Evolutionary conservation across 2,113 vertebrate species (phyloP), one percentile per base, ranked within the genome.

Genomic region (Laterallus jamaicensis): DNA sequence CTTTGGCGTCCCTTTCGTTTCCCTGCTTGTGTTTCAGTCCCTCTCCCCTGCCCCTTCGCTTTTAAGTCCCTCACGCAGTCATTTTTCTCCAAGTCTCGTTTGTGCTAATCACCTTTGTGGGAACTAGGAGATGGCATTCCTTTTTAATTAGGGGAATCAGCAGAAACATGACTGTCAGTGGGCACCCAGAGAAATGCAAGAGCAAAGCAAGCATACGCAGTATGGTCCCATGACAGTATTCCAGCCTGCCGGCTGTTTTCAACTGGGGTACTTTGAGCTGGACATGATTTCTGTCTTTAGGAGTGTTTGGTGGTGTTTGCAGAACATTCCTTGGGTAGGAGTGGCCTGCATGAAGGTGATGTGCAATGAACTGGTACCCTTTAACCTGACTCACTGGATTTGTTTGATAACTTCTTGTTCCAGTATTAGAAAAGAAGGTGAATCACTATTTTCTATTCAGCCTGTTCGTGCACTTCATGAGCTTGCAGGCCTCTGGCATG

Each of bases 371-470:
- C 54, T 68, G 47, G 11, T 89, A 94, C 56, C 32, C 81, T 89
- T 50, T 63, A 59, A 49, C 39, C 26, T 94, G 87, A 91, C 66
- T 93, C 77, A 52, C 42, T 71, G 32, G 20, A 6, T 81, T 81
- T 55, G 58, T 86, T 92, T 84, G 84, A 86, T 82, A 87, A 56
- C 85, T 82, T 87, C 22, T 35, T 78, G 39, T 80, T 54, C 26
- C 35, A 42, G 39, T 58, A 12, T 76, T 76, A 69, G 93, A 84
- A 86, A 64, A 73, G 26, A 66, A 69, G 31, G 21, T 80, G 79
- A 85, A 82, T 94, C 90, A 79, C 58, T 93, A 55, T 18, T 83
- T 17, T 58, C 31, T 40, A 3, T 69, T 69, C 71, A 70, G 13
- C 18, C 35, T 49, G 31, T 59, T 47, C n/a, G 35, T 82, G n/a